phyloP scores from a whole-genome alignment of 2,888 invertebrate species.

The Perizoma flavofasciatum region DNA sequence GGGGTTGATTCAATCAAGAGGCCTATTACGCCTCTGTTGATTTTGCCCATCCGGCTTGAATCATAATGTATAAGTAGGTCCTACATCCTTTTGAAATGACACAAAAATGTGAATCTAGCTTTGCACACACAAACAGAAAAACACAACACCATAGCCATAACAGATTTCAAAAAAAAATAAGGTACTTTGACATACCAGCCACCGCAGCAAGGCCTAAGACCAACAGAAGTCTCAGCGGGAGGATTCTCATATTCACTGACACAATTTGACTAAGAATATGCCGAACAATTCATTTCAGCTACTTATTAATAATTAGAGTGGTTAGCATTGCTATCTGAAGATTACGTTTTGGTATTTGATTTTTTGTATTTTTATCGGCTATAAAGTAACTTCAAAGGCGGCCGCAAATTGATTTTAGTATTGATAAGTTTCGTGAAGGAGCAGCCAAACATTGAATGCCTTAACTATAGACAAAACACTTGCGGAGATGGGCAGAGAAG shows the following conservation, averaged over 20 bases:
- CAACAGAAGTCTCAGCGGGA: not conserved
- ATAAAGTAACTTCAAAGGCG: not conserved
- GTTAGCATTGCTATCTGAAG: too few relatives aligned
- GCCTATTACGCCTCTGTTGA: too few relatives aligned
- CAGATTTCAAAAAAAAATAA: not conserved
- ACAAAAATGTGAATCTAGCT: too few relatives aligned
- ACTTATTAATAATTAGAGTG: not conserved
- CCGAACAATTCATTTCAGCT: not conserved
- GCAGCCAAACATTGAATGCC: too few relatives aligned
- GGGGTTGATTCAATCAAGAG: too few relatives aligned
- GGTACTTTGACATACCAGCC: not conserved
- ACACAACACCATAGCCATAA: not conserved
- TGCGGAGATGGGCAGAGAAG: too few relatives aligned
- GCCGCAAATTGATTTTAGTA: not conserved
- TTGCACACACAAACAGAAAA: not conserved
- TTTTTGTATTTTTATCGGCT: not conserved
- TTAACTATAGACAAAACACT: too few relatives aligned
- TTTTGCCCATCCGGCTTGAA: too few relatives aligned
- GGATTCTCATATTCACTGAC: not conserved
- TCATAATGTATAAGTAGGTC: too few relatives aligned
- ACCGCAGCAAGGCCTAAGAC: not conserved
- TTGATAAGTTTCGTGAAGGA: not conserved
- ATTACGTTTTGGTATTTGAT: not conserved
- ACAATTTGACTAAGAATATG: not conserved
- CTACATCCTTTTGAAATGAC: too few relatives aligned